Base-by-base conservation (phyloP, 1,140 invertebrate species). In the Magallana angulata region DNA sequence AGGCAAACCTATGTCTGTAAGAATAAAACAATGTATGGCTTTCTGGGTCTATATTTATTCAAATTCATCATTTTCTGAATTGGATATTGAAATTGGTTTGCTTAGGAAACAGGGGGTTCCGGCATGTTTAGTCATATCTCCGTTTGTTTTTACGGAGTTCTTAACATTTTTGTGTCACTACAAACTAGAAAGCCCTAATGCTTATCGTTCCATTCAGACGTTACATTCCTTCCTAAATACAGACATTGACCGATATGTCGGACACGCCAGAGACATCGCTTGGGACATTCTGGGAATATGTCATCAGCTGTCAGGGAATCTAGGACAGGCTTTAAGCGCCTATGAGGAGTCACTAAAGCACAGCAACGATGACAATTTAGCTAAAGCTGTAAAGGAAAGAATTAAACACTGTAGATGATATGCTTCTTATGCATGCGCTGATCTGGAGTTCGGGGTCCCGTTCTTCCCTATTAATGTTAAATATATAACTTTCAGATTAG, bases 241-340 rank as follows among this genome's bases (percentile, higher is more conserved):
- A 12, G 68, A 76, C 24, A 1, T 0, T 30, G 68, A 30, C 7
- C 18, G 36, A 30, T 48, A 76, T 76, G 36, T 76, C 7, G 36
- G 24, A 5, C 8, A 12, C 68, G 30, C 24, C 7, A 7, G 68
- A 4, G 68, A 76, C 4, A 76, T 30, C 12, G 68, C 68, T 9
- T 76, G 68, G 68, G 68, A 76, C 11, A 76, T 76, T 12, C 8
- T 76, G 0, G 68, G 18, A 12, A 76, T 76, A 4, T 76, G 68
- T 76, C 68, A 76, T 76, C 18, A 76, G 18, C 18, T 76, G 68
- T 18, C 68, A 5, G 68, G 68, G 8, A 76, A 76, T 76, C 11
- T 30, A 30, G 68, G 14, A 18, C 68, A 11, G 36, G 68, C 68
- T 11, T 5, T 76, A 36, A 7, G 36, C 1, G 18, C 68, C 7